Evolutionary conservation across 1,140 invertebrate genomes (phyloP), one percentile per base, ranked within the genome.

Genomic region (Magallana ariakensis): DNA sequence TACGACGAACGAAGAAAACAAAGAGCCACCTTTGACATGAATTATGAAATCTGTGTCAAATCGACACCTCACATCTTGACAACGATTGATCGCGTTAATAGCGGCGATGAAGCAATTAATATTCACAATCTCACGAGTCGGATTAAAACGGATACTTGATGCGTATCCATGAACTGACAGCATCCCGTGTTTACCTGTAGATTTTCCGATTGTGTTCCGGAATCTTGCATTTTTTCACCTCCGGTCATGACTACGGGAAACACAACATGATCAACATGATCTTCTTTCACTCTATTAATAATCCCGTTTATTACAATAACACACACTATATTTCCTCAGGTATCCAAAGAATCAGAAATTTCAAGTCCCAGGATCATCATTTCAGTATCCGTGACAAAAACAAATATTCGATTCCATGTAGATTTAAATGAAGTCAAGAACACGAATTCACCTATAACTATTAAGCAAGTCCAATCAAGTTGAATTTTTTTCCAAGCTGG

Each of bases 381-480:
- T 75, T 75, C 66, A 75, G 22, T 75, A 26, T 22, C 22, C 66
- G 66, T 75, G 66, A 75, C 19, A 75, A 75, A 75, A 33, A 19
- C 22, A 75, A 75, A 75, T 75, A 75, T 75, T 75, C 66, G 66
- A 75, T 75, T 75, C 66, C 66, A 75, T 26, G 22, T 75, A 75
- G 22, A 75, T 75, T 75, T 75, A 75, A 75, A 75, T 75, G 66
- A 75, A 75, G 66, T 75, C 66, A 75, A 19, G 33, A 22, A 75
- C 66, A 75, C 66, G 66, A 75, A 26, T 26, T 26, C 22, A 26
- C 66, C 66, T 22, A 75, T 33, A 75, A 75, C 66, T 26, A 75
- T 75, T 46, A 19, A 26, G 66, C 66, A 75, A 75, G 66, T 75
- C 66, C 66, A 75, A 75, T 75, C 66, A 75, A 26, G 66, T 75